Evolutionary conservation across 1,140 invertebrate genomes (phyloP).

Genomic region (Diabrotica virgifera): DNA sequence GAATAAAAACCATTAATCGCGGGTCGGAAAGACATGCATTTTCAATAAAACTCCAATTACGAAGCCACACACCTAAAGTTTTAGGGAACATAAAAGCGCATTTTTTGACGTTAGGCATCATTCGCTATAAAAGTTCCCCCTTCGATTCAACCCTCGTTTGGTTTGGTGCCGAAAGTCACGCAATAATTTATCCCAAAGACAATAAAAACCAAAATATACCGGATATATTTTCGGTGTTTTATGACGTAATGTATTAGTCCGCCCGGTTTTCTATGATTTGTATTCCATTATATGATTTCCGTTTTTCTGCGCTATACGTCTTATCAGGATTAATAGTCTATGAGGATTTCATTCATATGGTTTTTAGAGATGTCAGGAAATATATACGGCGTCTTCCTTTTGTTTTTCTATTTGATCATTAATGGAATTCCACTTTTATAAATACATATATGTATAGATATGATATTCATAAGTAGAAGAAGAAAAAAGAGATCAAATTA

Average conservation of each 20-base stretch:
- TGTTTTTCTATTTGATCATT: no score
- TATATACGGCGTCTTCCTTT: no score
- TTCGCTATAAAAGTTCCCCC: conserved; percentile 14
- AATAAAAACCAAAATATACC: conserved; percentile 9
- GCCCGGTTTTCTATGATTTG: conserved; percentile 5
- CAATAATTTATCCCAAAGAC: conserved; percentile 16
- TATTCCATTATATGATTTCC: background rate
- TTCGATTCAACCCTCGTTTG: conserved; percentile 6
- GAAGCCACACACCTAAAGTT: conserved; percentile 10
- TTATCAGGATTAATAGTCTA: background rate
- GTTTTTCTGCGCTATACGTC: background rate
- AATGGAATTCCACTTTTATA: no score
- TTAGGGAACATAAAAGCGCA: conserved; percentile 8
- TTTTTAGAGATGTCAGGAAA: no score
- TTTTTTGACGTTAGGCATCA: conserved; percentile 11
- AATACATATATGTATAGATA: no score
- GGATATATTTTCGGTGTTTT: conserved; percentile 13
- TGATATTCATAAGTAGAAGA: no score
- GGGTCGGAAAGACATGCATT: background rate
- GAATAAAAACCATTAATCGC: background rate
- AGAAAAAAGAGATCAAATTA: no score
- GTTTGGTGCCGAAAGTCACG: conserved; percentile 12
- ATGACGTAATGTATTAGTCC: conserved; percentile 11
- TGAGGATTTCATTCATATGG: no score
- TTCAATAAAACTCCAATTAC: conserved; percentile 12